Evolutionary conservation across 2,888 invertebrate genomes (phyloP).

Genomic region (Onthophagus sagittarius): DNA sequence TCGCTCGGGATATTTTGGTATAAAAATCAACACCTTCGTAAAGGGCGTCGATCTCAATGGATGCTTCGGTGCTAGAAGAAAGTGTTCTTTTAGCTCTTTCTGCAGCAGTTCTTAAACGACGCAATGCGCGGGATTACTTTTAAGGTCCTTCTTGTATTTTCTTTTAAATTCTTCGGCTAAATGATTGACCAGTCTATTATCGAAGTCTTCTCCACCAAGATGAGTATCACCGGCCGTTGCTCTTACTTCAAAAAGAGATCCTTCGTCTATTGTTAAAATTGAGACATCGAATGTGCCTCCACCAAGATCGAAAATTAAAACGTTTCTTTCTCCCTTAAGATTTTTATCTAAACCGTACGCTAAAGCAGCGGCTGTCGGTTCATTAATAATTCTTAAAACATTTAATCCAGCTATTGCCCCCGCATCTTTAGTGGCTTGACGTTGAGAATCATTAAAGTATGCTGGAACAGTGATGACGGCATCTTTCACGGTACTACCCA

Average conservation of each 20-base stretch:
- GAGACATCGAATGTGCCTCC: constrained; percentile 78
- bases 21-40: constrained; percentile 56
- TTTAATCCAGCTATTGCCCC: constrained; percentile 63
- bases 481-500: constrained; percentile 62
- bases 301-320: constrained; percentile 45
- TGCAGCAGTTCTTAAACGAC: constrained; percentile 52
- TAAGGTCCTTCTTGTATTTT: constrained; percentile 43
- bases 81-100: constrained; percentile 16
- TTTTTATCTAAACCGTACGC: constrained; percentile 50
- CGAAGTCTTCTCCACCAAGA: too few species aligned
- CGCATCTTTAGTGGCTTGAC: constrained; percentile 73
- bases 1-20: too few species aligned
- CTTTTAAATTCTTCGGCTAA: constrained; percentile 60
- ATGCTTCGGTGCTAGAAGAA: constrained; percentile 52
- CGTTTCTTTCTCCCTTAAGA: too few species aligned
- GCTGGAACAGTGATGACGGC: constrained; percentile 62
- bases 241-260: too few species aligned
- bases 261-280: constrained; percentile 44
- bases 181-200: too few species aligned
- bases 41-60: constrained; percentile 52
- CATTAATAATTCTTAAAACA: constrained; percentile 55
- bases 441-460: too few species aligned
- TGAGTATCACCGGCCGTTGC: too few species aligned
- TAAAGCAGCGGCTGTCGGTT: constrained; percentile 73
- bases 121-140: constrained; percentile 39